Evolutionary conservation across 2,797 vertebrate species (phyloP), one percentile per base, ranked within the genome.

Genomic region (Chanos chanos): DNA sequence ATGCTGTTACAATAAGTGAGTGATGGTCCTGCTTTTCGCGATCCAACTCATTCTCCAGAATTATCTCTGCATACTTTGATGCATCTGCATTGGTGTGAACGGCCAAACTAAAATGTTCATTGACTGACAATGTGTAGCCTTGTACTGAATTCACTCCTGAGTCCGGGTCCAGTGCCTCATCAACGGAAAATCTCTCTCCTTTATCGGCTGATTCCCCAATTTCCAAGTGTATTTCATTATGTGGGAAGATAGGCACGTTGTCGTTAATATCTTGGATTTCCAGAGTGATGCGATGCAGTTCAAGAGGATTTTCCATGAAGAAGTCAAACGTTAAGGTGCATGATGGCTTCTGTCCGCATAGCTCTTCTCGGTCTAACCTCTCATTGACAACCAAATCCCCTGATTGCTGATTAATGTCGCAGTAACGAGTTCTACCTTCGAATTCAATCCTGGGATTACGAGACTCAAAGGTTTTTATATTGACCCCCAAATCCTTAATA

Each of bases 241-340:
- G 70, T 28, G 70, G 61, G 62, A 86, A 87, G 34, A 19, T 57
- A 6, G 85, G 84, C 18, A 77, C 41, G 58, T 87, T 84, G 56
- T 87, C 85, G 75, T 87, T 87, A 58, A 84, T 67, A 57, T 87
- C 85, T 25, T 34, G 61, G 66, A 87, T 68, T 59, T 85, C 76
- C 36, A 87, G 31, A 66, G 78, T 66, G 48, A 83, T 51, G 13
- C 75, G 78, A 71, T 83, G 83, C 57, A 87, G 71, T 0, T 75
- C 83, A 60, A 87, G 41, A 30, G 78, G 77, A 53, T 81, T 79
- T 61, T 84, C 84, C 22, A 85, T 40, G 3, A 87, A 51, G 5
- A 83, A 53, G 47, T 87, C 81, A 57, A 81, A 76, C 28, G 70
- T 74, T 3, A 87, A 50, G 1, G 74, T 8, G 33, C 84, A 87